Conservation (phyloP, 2,888 invertebrate species). For the Dastarcus helophoroides region DNA sequence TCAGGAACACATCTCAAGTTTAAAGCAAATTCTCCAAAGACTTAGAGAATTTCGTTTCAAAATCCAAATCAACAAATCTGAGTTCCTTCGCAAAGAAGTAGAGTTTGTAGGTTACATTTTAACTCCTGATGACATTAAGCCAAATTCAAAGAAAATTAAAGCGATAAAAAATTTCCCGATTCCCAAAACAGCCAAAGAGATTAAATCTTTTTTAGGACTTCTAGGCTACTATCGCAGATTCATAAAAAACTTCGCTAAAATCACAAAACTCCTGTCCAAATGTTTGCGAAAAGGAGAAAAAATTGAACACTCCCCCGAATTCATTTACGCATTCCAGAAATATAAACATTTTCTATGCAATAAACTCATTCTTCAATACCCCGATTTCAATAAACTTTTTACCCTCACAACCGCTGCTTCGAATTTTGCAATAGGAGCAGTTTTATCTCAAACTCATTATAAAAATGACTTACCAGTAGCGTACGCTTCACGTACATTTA, state of each 20-base stretch:
- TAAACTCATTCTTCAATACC: constrained; percentile 12
- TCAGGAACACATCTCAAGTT: neutral
- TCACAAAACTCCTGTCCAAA: constrained; percentile 14
- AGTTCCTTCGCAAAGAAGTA: too few species aligned
- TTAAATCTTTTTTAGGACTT: constrained; percentile 6
- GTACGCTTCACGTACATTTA: too few species aligned
- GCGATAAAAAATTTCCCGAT: constrained; percentile 7
- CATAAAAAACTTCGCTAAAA: constrained; percentile 13
- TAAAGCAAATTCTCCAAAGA: constrained; percentile 8
- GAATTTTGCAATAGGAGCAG: too few species aligned
- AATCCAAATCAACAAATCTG: too few species aligned
- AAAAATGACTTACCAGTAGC: too few species aligned
- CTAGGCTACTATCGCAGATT: constrained; percentile 12
- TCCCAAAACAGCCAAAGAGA: constrained; percentile 6
- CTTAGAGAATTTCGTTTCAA: constrained; percentile 5
- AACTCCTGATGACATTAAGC: constrained; percentile 5
- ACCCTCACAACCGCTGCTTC: too few species aligned
- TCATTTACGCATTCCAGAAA: constrained; percentile 8
- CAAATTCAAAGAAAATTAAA: constrained; percentile 7
- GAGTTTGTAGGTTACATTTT: constrained; percentile 6
- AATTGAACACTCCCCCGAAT: constrained; percentile 8
- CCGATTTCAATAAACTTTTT: too few species aligned
- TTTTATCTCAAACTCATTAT: too few species aligned
- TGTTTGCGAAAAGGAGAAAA: constrained; percentile 13
- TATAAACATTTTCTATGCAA: constrained; percentile 11